Base-by-base conservation (phyloP, 2,797 vertebrate species). In the Hydrocynus forskahlii region DNA sequence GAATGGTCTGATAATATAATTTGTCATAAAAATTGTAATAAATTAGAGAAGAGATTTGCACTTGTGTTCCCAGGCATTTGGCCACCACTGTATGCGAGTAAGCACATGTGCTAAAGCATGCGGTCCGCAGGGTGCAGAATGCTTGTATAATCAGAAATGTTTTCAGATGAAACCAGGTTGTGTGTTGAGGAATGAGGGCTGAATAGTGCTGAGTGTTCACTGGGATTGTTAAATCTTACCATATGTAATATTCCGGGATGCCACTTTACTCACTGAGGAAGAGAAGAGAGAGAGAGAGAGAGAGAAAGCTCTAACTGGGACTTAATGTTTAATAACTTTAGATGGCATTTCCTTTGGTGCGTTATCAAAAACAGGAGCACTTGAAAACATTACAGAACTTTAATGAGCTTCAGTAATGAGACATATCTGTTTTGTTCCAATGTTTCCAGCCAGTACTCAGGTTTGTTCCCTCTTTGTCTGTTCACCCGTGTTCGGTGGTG, bases 141-240 rank as follows among this genome's bases (percentile, higher is more conserved):
- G 48, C 77, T 78, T 81, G 71, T 63, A 55, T 78, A 23, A 77
- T 62, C 59, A 78, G 40, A 82, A 59, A 40, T 54, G 43, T 54
- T 54, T 74, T 75, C 55, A 83, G 81, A 62, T 45, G 7, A 60
- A 83, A 52, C 29, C 76, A 77, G 80, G 54, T 66, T 68, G 80
- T 63, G 57, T 19, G 19, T 38, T 14, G 67, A 77, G 75, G 50
- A 75, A 75, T 77, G 67, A 82, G 75, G 55, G 60, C 23, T 52
- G 52, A 40, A 52, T 45, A 7, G 59, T 55, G 38, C 21, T 57
- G 50, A 54, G 54, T 76, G 73, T 50, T 43, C 13, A 25, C 64
- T 50, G 43, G 75, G 19, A 76, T 19, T 55, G 52, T 66, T 19
- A 29, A 91, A 86, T 92, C 93, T 94, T 90, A 95, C 94, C 85